These are phyloP conservation scores for Dendropsophus ebraccatus DNA, from an alignment of 2,113 vertebrate genomes.

Conservation along the genomic window DNA sequence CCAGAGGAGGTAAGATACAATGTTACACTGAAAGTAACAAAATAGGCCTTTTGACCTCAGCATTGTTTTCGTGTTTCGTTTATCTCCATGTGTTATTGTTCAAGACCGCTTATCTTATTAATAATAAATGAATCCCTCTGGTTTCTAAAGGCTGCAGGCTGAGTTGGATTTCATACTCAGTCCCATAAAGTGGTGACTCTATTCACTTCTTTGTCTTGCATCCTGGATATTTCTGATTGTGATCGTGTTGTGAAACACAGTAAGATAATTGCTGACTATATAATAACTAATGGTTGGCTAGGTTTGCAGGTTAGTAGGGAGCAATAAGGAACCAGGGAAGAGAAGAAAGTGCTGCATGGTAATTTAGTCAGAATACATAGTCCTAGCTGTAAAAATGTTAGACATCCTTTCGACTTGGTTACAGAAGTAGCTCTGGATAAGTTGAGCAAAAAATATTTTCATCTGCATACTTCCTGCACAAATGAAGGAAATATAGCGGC, in stretches of 20 bases:
- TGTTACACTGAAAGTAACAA: background rate
- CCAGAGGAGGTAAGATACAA: conserved; percentile 88
- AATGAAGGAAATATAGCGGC: no score
- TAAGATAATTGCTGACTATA: background rate
- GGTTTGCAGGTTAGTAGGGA: background rate
- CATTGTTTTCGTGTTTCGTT: conserved; percentile 22
- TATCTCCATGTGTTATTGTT: conserved; percentile 12
- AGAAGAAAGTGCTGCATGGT: background rate
- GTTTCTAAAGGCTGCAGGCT: background rate
- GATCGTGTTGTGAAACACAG: background rate
- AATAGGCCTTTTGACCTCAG: conserved; percentile 21
- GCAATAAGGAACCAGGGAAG: background rate
- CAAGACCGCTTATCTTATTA: background rate
- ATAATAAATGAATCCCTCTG: conserved; percentile 25
- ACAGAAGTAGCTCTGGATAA: background rate
- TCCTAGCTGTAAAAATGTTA: background rate
- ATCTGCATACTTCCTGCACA: no score
- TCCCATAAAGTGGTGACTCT: background rate
- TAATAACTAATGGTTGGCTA: no score
- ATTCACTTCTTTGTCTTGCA: background rate
- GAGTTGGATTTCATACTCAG: background rate
- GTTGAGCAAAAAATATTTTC: no score
- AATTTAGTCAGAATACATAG: background rate
- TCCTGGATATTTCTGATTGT: background rate
- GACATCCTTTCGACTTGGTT: background rate